Percentiles rank a stretch among this genome's conserved stretches.
phyloP scores from a whole-genome alignment of 2,797 vertebrate species.

The Channa striata region DNA sequence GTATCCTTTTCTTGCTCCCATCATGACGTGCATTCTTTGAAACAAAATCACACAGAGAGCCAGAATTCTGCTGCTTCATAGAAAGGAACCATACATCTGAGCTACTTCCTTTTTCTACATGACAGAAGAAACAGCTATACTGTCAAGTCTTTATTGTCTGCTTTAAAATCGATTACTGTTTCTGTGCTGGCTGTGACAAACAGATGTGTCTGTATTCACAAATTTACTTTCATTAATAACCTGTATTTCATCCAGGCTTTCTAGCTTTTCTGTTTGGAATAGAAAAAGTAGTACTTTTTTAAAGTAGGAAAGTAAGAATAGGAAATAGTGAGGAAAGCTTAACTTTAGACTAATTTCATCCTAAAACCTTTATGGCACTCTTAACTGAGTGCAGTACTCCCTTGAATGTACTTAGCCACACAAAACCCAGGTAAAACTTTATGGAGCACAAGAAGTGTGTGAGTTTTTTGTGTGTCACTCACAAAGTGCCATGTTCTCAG shows the following conservation, averaged over 20 bases:
- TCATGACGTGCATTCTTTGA: constrained; percentile 29
- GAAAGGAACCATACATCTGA: constrained; percentile 27
- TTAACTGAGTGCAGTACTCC: constrained; percentile 75
- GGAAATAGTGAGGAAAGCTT: constrained; percentile 63
- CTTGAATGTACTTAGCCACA: constrained; percentile 74
- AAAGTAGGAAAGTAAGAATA: constrained; percentile 6
- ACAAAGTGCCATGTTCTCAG: constrained; percentile 87
- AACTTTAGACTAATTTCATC: constrained; percentile 67
- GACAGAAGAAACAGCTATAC: constrained; percentile 32
- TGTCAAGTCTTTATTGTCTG: background rate
- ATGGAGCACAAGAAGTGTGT: constrained; percentile 69
- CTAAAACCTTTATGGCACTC: constrained; percentile 71
- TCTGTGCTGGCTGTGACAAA: background rate
- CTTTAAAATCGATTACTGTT: background rate
- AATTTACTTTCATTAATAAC: background rate
- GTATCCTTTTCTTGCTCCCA: background rate
- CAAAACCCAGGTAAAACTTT: constrained; percentile 81
- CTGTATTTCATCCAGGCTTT: background rate
- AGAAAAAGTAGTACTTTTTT: too few species aligned
- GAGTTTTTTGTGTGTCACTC: constrained; percentile 72
- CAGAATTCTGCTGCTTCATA: constrained; percentile 22
- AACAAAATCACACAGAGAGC: too few species aligned
- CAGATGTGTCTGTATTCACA: background rate
- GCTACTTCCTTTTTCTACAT: constrained; percentile 20
- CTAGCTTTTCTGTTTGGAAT: background rate